These are phyloP conservation scores for Blastobasis adustella DNA, from an alignment of 2,888 invertebrate genomes.

Conservation along the genomic window DNA sequence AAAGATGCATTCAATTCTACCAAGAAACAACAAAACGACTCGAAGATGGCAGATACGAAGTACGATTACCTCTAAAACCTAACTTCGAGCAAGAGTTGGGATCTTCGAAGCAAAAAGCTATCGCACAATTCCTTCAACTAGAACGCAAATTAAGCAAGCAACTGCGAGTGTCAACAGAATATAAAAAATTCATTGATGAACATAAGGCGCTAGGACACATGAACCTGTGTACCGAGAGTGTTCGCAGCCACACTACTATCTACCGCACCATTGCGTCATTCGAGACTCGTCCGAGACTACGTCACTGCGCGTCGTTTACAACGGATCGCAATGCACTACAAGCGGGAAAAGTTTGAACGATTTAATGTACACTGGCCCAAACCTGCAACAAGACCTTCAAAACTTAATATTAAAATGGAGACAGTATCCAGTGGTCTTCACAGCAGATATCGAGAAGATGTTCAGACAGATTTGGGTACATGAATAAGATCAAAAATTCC, in stretches of 20 bases:
- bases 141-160: constrained; percentile 4
- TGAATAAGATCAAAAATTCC: constrained; percentile 5
- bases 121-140: constrained; percentile 5
- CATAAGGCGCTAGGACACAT: constrained; percentile 1
- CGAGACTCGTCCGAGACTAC: too few species aligned
- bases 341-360: too few species aligned
- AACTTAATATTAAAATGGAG: constrained; percentile 4
- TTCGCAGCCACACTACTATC: neutral
- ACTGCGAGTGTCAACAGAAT: neutral
- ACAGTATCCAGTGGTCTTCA: constrained; percentile 1
- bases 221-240: neutral
- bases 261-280: constrained; percentile 10
- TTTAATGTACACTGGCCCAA: constrained; percentile 7
- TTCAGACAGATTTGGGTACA: constrained; percentile 6
- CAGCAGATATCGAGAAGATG: constrained; percentile 6
- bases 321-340: too few species aligned
- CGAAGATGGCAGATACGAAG: constrained; percentile 1
- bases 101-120: neutral
- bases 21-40: neutral
- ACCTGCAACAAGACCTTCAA: constrained; percentile 13
- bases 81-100: too few species aligned
- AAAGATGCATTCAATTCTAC: neutral
- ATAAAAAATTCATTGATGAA: constrained; percentile 2
- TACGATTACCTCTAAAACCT: too few species aligned
- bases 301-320: too few species aligned